Conservation (phyloP, 2,797 vertebrate genomes). For the Crypturellus tataupa region DNA sequence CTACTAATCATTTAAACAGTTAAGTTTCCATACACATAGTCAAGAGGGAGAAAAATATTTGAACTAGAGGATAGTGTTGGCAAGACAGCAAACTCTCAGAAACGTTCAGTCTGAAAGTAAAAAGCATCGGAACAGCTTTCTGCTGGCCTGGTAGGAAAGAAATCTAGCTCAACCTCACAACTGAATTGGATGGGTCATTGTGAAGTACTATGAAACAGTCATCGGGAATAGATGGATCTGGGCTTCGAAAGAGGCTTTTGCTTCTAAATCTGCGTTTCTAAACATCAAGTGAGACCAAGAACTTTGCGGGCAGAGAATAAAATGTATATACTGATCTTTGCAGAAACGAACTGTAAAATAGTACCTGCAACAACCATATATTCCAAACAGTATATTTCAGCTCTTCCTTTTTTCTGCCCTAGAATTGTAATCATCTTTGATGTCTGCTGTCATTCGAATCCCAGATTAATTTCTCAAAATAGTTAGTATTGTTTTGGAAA, state of each 20-base stretch:
- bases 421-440: not conserved
- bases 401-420: not conserved
- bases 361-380: not conserved
- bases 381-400: not conserved
- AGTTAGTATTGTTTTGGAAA: not conserved
- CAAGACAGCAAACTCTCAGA: not conserved
- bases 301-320: not conserved
- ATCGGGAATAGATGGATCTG: not conserved
- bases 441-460: not conserved
- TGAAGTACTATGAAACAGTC: not conserved
- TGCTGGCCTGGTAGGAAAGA: not conserved
- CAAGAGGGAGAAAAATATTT: not conserved
- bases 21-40: not conserved
- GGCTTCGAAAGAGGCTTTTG: not conserved
- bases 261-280: not conserved
- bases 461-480: not conserved
- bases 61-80: not conserved
- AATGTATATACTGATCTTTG: not conserved
- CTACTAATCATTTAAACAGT: not conserved
- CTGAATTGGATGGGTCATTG: not conserved
- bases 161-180: not conserved
- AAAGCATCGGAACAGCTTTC: not conserved
- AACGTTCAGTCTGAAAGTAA: not conserved
- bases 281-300: not conserved
- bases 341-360: not conserved